phyloP scores from a whole-genome alignment of 2,113 vertebrate species.

The Apteryx owenii region DNA sequence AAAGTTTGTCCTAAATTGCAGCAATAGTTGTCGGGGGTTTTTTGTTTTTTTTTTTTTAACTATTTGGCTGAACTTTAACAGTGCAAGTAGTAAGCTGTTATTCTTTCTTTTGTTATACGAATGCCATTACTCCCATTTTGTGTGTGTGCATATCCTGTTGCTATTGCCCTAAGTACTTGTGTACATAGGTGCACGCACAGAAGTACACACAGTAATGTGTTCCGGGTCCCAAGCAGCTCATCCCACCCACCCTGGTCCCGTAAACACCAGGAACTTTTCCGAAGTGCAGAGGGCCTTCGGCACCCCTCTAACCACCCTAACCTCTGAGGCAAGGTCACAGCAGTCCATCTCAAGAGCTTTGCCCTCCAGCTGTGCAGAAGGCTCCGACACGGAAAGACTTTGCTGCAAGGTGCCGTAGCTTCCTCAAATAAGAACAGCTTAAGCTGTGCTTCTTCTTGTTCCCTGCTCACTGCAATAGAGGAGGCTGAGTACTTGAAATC shows the following conservation, averaged over 20 bases:
- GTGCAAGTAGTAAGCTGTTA: not conserved
- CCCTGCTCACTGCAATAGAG: not conserved
- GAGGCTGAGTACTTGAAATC: not conserved
- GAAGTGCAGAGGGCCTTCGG: not conserved
- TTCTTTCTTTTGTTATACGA: not conserved
- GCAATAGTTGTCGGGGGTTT: not conserved
- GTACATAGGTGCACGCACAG: not conserved
- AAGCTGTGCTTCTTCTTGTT: no score
- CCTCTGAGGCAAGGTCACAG: no score
- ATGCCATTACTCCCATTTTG: fast-evolving
- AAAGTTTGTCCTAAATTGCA: not conserved
- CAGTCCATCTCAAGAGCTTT: not conserved
- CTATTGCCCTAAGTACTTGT: fast-evolving
- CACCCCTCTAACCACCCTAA: not conserved
- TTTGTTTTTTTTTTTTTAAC: not conserved
- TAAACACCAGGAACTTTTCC: not conserved
- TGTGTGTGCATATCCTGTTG: no score
- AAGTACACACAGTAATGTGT: not conserved
- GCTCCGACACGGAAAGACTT: not conserved
- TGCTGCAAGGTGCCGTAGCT: not conserved
- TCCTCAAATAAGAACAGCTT: no score
- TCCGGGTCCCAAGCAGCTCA: not conserved
- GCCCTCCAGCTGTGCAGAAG: not conserved
- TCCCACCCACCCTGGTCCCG: not conserved
- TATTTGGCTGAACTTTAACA: not conserved